These are phyloP conservation scores for Drosophila insularis DNA, from an alignment of 1,140 invertebrate genomes.

Conservation along the genomic window DNA sequence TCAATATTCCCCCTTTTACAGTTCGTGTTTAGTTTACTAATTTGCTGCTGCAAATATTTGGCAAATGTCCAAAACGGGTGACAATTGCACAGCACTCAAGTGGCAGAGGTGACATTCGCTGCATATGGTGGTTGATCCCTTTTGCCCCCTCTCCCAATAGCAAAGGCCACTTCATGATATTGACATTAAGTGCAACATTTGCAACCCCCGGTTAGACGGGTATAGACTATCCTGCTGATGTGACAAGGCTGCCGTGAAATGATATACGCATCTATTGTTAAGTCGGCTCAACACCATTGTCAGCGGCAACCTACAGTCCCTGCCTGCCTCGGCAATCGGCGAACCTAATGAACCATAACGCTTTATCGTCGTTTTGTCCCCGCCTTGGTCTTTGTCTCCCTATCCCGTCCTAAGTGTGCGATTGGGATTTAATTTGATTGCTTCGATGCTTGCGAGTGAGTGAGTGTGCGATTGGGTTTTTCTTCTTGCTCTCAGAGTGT, in stretches of 20 bases:
- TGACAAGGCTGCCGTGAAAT: slow-evolving; percentile 54
- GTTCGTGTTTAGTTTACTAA: slow-evolving; percentile 70
- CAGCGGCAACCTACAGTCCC: slow-evolving; percentile 23
- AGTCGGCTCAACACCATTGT: slow-evolving; percentile 45
- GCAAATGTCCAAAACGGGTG: slow-evolving; percentile 57
- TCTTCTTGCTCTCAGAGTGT: no score
- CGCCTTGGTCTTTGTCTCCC: not conserved
- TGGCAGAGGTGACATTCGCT: slow-evolving; percentile 23
- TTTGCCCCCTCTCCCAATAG: slow-evolving; percentile 44
- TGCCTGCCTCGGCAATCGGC: slow-evolving; percentile 43
- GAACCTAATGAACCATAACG: slow-evolving; percentile 79
- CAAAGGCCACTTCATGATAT: slow-evolving; percentile 68
- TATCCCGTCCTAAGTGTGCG: slow-evolving; percentile 64
- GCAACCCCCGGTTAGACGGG: slow-evolving; percentile 47
- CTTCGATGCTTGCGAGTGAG: slow-evolving; percentile 59
- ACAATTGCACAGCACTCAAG: slow-evolving; percentile 68
- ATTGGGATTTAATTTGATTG: slow-evolving; percentile 81
- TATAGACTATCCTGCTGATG: slow-evolving; percentile 17
- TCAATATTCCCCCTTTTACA: not conserved
- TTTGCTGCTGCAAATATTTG: slow-evolving; percentile 71
- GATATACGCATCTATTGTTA: slow-evolving; percentile 59
- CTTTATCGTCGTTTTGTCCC: slow-evolving; percentile 73
- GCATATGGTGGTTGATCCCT: slow-evolving; percentile 11
- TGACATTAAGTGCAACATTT: slow-evolving; percentile 65
- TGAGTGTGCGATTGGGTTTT: slow-evolving; percentile 35